These are phyloP conservation scores for Hirtodrosophila duncani DNA, from an alignment of 2,888 invertebrate genomes.

Conservation along the genomic window DNA sequence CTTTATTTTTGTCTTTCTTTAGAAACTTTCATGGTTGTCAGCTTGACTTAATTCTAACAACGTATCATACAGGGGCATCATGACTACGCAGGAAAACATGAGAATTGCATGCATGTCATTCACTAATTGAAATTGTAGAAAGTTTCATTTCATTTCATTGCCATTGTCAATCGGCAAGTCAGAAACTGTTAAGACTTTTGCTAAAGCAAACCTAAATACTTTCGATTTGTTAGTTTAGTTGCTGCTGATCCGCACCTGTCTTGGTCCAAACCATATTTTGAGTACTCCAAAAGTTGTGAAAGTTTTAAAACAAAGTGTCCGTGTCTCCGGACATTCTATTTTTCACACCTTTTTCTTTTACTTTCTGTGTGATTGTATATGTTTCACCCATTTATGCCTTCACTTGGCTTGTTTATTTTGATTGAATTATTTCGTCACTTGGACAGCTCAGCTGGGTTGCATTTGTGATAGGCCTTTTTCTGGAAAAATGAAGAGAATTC, in stretches of 20 bases:
- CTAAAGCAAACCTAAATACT: constrained; percentile 1
- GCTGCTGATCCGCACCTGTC: neutral
- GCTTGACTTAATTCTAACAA: constrained; percentile 41
- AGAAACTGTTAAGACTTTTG: constrained; percentile 25
- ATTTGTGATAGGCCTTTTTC: too few species aligned
- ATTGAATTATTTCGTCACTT: neutral
- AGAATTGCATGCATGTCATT: constrained; percentile 36
- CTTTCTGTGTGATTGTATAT: constrained; percentile 10
- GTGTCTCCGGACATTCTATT: constrained; percentile 33
- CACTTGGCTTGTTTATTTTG: neutral
- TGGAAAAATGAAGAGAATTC: too few species aligned
- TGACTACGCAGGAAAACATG: constrained; percentile 17
- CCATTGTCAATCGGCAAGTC: constrained; percentile 2
- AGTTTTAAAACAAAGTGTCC: constrained; percentile 46
- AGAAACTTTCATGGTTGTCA: constrained; percentile 48
- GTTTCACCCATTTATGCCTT: neutral
- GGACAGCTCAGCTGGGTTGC: too few species aligned
- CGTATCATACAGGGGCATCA: constrained; percentile 3
- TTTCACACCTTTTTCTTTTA: constrained; percentile 44
- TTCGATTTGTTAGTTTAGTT: constrained; percentile 9
- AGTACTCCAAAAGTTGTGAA: constrained; percentile 43
- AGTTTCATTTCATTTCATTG: constrained; percentile 42
- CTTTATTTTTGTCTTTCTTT: too few species aligned
- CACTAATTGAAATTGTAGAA: constrained; percentile 46
- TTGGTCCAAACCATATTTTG: constrained; percentile 18